phyloP scores from a whole-genome alignment of 1,140 invertebrate genomes.

The Drosophila nannoptera region DNA sequence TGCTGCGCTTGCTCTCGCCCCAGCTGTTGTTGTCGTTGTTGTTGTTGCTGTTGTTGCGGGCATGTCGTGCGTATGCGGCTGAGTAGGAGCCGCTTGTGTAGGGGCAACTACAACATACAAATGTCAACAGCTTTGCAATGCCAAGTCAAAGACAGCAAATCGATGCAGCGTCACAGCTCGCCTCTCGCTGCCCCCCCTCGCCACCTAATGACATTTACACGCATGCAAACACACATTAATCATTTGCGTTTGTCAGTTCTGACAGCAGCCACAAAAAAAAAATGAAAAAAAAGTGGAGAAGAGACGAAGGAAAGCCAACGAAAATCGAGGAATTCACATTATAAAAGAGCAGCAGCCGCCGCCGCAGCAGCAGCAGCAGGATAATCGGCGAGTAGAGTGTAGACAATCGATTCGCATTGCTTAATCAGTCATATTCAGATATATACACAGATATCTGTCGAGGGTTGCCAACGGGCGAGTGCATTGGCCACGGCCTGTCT shows the following conservation, averaged over 20 bases:
- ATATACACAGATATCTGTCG: not conserved
- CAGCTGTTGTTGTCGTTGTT: constrained; percentile 9
- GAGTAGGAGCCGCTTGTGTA: not conserved
- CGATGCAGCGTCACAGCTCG: constrained; percentile 42
- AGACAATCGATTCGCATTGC: constrained; percentile 72
- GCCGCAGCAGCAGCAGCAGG: not conserved
- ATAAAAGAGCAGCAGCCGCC: constrained; percentile 29
- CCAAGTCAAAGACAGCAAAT: constrained; percentile 69
- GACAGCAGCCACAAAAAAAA: constrained; percentile 68
- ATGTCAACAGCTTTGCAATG: constrained; percentile 73
- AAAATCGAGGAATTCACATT: constrained; percentile 46
- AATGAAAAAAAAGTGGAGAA: constrained; percentile 14
- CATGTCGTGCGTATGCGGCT: constrained; percentile 41
- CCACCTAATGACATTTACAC: constrained; percentile 74
- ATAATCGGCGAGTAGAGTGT: constrained; percentile 32
- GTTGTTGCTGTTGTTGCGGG: constrained; percentile 14
- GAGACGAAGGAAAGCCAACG: not conserved
- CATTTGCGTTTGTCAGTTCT: constrained; percentile 77
- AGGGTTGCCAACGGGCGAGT: constrained; percentile 14
- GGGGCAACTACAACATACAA: constrained; percentile 35
- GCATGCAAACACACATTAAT: constrained; percentile 77
- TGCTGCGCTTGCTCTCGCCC: no score
- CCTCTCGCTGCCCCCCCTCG: constrained; percentile 1
- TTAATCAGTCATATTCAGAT: constrained; percentile 73
- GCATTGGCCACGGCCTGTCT: constrained; percentile 48